Percentiles rank a stretch among this genome's conserved stretches.
Conservation (phyloP, 1,140 invertebrate species). For the Rhagoletis zephyria region DNA sequence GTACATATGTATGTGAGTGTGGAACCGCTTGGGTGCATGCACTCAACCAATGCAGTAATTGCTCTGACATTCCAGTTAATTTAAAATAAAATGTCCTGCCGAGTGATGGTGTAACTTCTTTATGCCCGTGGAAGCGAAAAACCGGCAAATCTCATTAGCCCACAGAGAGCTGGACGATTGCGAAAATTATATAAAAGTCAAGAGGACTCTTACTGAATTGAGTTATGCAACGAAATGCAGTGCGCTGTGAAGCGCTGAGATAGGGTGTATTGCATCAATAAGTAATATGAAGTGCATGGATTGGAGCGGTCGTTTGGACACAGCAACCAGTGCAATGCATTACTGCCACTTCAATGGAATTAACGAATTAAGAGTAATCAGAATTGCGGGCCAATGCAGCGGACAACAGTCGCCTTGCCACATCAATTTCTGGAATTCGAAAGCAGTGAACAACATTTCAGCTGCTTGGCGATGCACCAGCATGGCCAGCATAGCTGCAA, state of each 20-base stretch:
- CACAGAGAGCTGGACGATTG: constrained; percentile 1
- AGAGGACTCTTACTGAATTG: constrained; percentile 24
- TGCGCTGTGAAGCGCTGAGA: neutral
- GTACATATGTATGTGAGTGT: neutral
- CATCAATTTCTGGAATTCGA: constrained; percentile 20
- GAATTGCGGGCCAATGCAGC: neutral
- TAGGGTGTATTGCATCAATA: neutral
- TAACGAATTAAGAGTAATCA: constrained; percentile 50
- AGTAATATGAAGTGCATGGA: constrained; percentile 46
- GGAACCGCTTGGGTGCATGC: neutral
- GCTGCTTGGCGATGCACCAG: neutral
- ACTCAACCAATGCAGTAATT: constrained; percentile 37
- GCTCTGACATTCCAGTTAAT: constrained; percentile 53
- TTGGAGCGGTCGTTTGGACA: neutral
- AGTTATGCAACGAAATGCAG: constrained; percentile 31
- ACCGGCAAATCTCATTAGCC: constrained; percentile 44
- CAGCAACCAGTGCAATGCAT: constrained; percentile 24
- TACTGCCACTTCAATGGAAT: constrained; percentile 41
- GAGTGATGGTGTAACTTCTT: constrained; percentile 40
- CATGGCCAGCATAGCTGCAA: neutral
- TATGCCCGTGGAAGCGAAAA: constrained; percentile 45
- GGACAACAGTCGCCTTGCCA: neutral
- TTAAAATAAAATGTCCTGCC: constrained; percentile 51
- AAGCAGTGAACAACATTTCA: neutral
- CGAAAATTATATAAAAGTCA: constrained; percentile 49